These are phyloP conservation scores for Drosophila maculinotata DNA, from an alignment of 2,888 invertebrate genomes.

Conservation along the genomic window DNA sequence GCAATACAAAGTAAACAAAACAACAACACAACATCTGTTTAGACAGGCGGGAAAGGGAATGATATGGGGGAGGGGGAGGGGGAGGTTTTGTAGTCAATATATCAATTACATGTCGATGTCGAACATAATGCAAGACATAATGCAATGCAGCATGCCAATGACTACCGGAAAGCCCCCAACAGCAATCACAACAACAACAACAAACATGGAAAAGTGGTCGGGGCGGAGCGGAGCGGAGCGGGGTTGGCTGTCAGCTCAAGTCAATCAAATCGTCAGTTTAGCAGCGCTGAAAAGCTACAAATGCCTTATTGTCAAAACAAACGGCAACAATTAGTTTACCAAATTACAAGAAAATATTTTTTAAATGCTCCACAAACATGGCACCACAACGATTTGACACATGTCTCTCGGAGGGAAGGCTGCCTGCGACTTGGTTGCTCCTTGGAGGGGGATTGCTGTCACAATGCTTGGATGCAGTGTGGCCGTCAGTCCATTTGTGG, in stretches of 20 bases:
- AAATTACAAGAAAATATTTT: conserved; percentile 81
- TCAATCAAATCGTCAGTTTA: conserved; percentile 69
- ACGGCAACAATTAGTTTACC: conserved; percentile 83
- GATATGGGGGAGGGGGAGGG: conserved; percentile 31
- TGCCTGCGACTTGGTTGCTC: no score
- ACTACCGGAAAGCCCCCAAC: conserved; percentile 70
- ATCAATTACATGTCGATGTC: conserved; percentile 74
- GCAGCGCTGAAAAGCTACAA: conserved; percentile 80
- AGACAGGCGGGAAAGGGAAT: conserved; percentile 13
- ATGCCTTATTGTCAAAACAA: conserved; percentile 84
- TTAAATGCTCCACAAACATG: conserved; percentile 74
- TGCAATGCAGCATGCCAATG: conserved; percentile 48
- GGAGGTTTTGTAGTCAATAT: conserved; percentile 62
- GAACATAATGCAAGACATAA: conserved; percentile 65
- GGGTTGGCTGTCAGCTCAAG: conserved; percentile 71
- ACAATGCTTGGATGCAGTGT: conserved; percentile 35
- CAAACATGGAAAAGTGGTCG: conserved; percentile 42
- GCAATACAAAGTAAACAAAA: conserved; percentile 65
- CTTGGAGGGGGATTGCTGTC: conserved; percentile 39
- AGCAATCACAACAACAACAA: conserved; percentile 35
- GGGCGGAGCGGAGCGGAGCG: no score
- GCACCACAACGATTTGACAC: conserved; percentile 59
- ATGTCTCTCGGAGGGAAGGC: conserved; percentile 60
- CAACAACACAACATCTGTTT: conserved; percentile 65
- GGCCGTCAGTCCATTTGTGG: conserved; percentile 71